Evolutionary conservation across 2,113 vertebrate species (phyloP).

Genomic region (Alethe diademata): DNA sequence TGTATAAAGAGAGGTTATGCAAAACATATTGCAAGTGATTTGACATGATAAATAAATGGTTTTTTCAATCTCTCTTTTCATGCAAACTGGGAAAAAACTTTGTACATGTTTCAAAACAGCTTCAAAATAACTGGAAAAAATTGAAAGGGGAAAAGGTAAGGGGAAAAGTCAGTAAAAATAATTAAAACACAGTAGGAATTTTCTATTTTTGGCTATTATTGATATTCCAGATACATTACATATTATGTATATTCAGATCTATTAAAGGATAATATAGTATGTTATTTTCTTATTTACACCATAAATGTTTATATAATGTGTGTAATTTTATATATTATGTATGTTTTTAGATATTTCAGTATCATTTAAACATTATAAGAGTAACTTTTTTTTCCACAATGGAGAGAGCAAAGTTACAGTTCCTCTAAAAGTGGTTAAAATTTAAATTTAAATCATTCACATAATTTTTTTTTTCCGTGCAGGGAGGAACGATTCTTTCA

Average conservation of each 20-base stretch:
- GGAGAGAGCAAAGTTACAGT: neutral
- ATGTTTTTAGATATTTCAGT: neutral
- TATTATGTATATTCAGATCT: neutral
- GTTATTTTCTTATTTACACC: neutral
- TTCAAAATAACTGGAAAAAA: neutral
- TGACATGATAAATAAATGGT: neutral
- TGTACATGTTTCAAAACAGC: accelerated
- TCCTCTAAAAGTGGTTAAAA: neutral
- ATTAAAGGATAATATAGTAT: neutral
- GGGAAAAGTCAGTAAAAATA: neutral
- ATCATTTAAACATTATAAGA: neutral
- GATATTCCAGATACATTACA: neutral
- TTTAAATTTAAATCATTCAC: neutral
- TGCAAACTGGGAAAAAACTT: neutral
- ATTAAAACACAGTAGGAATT: neutral
- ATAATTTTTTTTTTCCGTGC: neutral
- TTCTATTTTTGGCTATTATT: neutral
- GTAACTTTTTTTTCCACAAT: neutral
- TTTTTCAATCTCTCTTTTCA: neutral
- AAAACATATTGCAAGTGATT: neutral
- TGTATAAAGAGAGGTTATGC: neutral
- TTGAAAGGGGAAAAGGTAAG: neutral
- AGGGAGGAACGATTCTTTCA: neutral
- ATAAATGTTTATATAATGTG: neutral
- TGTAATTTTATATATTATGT: neutral